Evolutionary conservation across 2,797 vertebrate species (phyloP), one percentile per base, ranked within the genome.

Genomic region (Coracias cyanogaster): DNA sequence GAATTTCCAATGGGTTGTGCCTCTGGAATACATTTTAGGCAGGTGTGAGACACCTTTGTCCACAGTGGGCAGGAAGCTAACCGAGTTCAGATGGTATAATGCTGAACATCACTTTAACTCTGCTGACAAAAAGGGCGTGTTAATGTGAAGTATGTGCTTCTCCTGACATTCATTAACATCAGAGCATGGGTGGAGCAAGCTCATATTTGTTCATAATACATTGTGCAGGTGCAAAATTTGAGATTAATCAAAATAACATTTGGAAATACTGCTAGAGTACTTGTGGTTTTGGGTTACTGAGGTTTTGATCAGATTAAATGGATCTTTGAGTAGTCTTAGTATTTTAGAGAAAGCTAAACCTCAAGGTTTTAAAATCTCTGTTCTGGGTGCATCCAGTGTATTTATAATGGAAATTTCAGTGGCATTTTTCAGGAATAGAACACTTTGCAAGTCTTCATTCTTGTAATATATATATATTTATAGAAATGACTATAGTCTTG

Each of bases 371-470:
- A 51, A 45, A 81, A 35, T 60, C 8, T 86, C 11, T 67, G 14
- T 77, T 71, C 39, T 88, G 57, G 25, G 15, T 54, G 25, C 15
- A 70, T 37, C 31, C 49, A 26, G 5, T 74, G 7, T 83, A 45
- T 76, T 93, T 84, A 21, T 65, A 82, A 55, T 62, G 31, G 55
- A 81, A 72, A 78, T 86, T 61, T 83, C n/a, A 62, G 33, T 49
- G 37, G 9, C 9, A 6, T 90, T 86, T 92, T 86, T 80, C 54
- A 72, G 54, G 33, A 95, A 18, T 8, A 39, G 22, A 78, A 37
- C 4, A 22, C 67, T 78, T 81, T 46, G 21, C 22, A 71, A 37
- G 9, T 61, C 65, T 83, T 66, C 29, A 58, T 80, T 91, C 69
- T 69, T 61, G 8, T 52, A 39, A 76, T 51, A 26, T 6, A 1